Conservation (phyloP, 1,140 invertebrate species). For the Kradibia gibbosae region DNA sequence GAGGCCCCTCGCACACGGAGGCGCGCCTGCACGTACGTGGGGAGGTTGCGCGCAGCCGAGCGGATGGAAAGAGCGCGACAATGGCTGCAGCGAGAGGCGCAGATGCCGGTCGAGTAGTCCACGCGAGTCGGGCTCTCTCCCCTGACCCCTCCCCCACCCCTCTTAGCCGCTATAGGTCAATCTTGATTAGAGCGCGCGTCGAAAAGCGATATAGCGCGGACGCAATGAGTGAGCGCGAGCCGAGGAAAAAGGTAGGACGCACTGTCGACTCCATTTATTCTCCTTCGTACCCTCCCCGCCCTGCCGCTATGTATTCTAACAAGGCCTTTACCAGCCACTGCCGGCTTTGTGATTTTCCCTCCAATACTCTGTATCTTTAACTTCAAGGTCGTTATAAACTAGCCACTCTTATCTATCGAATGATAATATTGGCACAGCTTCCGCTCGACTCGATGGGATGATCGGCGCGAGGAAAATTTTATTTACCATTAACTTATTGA, state of each 20-base stretch:
- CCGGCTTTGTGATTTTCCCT: neutral
- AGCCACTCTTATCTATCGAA: neutral
- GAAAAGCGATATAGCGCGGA: neutral
- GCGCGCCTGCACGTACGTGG: neutral
- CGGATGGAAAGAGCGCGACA: too few species aligned
- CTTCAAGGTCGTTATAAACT: neutral
- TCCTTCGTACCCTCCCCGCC: neutral
- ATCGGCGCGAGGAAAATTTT: too few species aligned
- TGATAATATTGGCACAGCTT: neutral
- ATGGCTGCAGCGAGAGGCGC: too few species aligned
- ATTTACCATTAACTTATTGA: too few species aligned
- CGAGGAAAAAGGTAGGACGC: neutral
- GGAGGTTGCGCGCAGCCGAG: neutral
- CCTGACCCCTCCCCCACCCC: too few species aligned
- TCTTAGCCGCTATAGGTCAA: too few species aligned
- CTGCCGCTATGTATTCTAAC: neutral
- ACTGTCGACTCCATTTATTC: too few species aligned
- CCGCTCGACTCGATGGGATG: neutral
- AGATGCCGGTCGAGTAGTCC: neutral
- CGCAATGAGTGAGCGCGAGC: neutral
- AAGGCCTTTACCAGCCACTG: neutral
- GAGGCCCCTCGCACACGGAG: neutral
- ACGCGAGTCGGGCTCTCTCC: neutral
- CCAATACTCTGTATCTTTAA: neutral
- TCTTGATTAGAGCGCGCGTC: neutral